phyloP scores from a whole-genome alignment of 37 sponge, comb jelly and placozoan genomes.

The Mnemiopsis leidyi region DNA sequence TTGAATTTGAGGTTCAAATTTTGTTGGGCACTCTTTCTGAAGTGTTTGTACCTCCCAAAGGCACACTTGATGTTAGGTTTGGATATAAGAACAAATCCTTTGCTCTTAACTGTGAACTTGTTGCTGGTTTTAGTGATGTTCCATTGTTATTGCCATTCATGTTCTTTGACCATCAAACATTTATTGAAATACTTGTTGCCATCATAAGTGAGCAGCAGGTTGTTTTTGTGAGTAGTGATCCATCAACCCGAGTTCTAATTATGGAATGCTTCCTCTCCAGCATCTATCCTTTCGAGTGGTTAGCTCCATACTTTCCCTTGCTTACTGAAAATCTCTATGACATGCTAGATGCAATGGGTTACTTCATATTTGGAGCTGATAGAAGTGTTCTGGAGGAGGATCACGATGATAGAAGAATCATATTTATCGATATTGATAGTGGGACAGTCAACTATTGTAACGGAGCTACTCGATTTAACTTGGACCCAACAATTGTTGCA shows the following conservation, averaged over 20 bases:
- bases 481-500: not conserved
- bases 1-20: not conserved
- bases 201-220: constrained; percentile 31
- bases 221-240: not conserved
- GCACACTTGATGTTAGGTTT: not conserved
- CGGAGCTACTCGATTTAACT: not conserved
- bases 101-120: not conserved
- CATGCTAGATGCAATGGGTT: constrained; percentile 5
- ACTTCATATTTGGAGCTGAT: constrained; percentile 19
- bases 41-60: constrained; percentile 15
- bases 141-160: constrained; percentile 15
- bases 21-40: not conserved
- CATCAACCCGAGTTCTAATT: not conserved
- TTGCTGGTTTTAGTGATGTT: constrained; percentile 18
- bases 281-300: constrained; percentile 13
- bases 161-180: not conserved
- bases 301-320: constrained; percentile 9
- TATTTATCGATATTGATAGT: not conserved
- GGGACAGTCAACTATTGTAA: not conserved
- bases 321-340: constrained; percentile 5
- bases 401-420: not conserved
- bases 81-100: not conserved
- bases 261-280: not conserved
- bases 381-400: not conserved
- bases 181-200: constrained; percentile 3